A percentile compares a stretch with the other conserved stretches of the same genome.
These are phyloP conservation scores for Sisyra nigra DNA, from an alignment of 2,888 invertebrate species.

Conservation along the genomic window DNA sequence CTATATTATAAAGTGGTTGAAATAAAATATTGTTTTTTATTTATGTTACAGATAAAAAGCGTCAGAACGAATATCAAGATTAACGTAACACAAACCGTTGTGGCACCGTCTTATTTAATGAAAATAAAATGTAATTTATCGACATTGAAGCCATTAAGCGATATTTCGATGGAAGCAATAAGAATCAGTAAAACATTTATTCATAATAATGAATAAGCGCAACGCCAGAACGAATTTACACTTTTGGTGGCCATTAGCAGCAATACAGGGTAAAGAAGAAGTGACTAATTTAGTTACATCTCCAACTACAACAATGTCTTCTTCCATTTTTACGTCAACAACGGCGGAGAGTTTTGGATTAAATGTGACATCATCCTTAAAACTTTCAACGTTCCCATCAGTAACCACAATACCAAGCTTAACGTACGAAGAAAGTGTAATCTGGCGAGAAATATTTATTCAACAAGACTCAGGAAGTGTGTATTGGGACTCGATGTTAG, in stretches of 20 bases:
- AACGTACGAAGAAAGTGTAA: neutral
- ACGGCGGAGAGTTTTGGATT: neutral
- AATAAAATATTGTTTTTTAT: no score
- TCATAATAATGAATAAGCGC: neutral
- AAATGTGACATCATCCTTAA: neutral
- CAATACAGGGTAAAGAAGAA: slow-evolving; percentile 17
- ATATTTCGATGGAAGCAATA: neutral
- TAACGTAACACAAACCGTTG: neutral
- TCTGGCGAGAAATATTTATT: slow-evolving; percentile 2
- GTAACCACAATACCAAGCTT: neutral
- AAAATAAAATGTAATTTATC: neutral
- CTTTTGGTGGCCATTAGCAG: slow-evolving; percentile 20
- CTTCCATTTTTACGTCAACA: neutral
- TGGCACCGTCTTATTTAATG: neutral
- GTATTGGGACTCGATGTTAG: neutral
- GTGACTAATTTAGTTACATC: slow-evolving; percentile 12
- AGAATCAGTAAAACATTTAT: neutral
- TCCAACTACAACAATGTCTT: slow-evolving; percentile 6
- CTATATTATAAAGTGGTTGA: no score
- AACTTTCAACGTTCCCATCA: neutral
- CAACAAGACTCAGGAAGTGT: neutral
- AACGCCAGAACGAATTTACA: slow-evolving; percentile 10
- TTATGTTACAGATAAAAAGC: no score
- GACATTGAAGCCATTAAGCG: neutral
- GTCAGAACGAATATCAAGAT: neutral